A percentile compares a stretch with the other conserved stretches of the same genome.
Conservation (phyloP, 1,140 invertebrate species). For the Panagrolaimus sp. region DNA sequence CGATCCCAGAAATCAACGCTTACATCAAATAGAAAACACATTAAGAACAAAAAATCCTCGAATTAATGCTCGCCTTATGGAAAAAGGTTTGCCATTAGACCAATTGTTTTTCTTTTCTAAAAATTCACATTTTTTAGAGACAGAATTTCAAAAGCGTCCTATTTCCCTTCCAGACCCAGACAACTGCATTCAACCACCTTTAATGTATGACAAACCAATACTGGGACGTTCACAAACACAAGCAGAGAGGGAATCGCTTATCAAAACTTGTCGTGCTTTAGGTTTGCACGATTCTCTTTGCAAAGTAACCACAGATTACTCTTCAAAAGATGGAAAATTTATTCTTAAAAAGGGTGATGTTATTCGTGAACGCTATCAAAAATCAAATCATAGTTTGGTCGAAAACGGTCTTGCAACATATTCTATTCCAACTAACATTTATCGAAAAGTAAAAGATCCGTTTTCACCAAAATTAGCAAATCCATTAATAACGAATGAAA, state of each 20-base stretch:
- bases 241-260: neutral
- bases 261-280: neutral
- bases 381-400: neutral
- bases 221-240: neutral
- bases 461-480: neutral
- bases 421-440: neutral
- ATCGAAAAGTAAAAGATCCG: neutral
- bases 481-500: neutral
- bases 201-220: neutral
- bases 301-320: neutral
- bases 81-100: too few species aligned
- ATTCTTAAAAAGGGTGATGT: constrained; percentile 4
- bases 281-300: constrained; percentile 6
- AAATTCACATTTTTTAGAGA: too few species aligned
- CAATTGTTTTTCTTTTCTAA: too few species aligned
- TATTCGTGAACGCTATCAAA: neutral
- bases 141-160: too few species aligned
- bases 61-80: too few species aligned
- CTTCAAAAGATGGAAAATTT: neutral
- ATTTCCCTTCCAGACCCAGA: too few species aligned
- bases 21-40: neutral
- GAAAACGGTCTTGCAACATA: constrained; percentile 3
- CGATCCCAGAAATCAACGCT: neutral
- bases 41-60: neutral
- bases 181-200: too few species aligned